phyloP scores from a whole-genome alignment of 2,888 invertebrate genomes.

The Drosophila seclusa region DNA sequence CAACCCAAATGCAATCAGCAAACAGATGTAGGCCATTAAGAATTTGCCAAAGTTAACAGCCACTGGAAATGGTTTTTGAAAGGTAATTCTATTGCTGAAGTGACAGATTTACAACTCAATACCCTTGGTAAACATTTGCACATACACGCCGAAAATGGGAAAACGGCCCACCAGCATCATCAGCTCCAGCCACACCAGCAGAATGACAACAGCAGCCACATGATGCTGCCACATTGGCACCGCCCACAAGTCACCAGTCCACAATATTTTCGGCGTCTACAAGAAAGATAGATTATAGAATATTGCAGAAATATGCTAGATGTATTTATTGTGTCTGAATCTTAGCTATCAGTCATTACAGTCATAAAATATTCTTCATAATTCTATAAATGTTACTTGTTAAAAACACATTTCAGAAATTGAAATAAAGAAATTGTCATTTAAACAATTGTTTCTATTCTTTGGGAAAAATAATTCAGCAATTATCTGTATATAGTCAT shows the following conservation, averaged over 20 bases:
- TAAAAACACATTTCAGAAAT: not conserved
- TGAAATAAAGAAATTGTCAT: too few species aligned
- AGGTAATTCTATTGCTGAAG: not conserved
- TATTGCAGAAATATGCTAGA: not conserved
- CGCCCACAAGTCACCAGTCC: slow-evolving; percentile 73
- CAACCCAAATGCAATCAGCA: slow-evolving; percentile 92
- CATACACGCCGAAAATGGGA: slow-evolving; percentile 93
- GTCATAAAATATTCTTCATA: not conserved
- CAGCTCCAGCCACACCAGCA: slow-evolving; percentile 92
- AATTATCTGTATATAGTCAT: not conserved
- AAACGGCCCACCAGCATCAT: slow-evolving; percentile 95
- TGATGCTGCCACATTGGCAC: slow-evolving; percentile 91
- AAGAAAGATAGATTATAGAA: not conserved
- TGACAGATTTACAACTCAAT: not conserved
- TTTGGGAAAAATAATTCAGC: too few species aligned
- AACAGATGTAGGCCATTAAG: slow-evolving; percentile 91
- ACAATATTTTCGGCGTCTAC: slow-evolving; percentile 83
- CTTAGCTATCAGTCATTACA: too few species aligned
- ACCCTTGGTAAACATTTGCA: slow-evolving; percentile 94
- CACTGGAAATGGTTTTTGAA: slow-evolving; percentile 85
- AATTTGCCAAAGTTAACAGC: slow-evolving; percentile 93
- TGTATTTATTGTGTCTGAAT: not conserved
- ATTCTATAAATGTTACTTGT: not conserved
- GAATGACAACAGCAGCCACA: slow-evolving; percentile 91
- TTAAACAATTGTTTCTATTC: not conserved